Base-by-base conservation (phyloP, 1,140 invertebrate species). In the Drosophila persimilis region DNA sequence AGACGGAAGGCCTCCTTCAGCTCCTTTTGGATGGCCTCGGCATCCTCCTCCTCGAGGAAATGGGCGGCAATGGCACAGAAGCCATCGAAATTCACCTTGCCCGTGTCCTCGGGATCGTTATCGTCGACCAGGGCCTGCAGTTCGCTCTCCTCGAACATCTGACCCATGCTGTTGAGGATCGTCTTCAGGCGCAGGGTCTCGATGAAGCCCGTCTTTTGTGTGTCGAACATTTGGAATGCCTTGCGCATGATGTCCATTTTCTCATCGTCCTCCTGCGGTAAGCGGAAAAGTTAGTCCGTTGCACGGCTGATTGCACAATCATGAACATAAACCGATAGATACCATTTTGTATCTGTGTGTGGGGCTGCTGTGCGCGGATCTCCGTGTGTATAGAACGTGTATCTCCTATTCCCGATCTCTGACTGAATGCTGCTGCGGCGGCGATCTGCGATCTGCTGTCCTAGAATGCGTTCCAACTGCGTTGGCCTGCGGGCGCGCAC, bases 191-290 rank as follows among this genome's bases (percentile, higher is more conserved):
- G 97, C 45, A 95, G 92, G 1, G 96, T 96, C 71, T 98, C 97
- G 62, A 98, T 98, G 92, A 96, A 97, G 9, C 97, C 97, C 47
- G 95, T 95, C 92, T 97, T 97, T 60, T 95, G 95, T 67, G 96
- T 97, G 92, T 98, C 97, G 84, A 98, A 98, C 97, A 98, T 98
- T 92, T 97, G 95, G 93, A 98, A 98, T 72, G 97, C 97, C 91
- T 97, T 97, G 81, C 96, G 95, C 93, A 97, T 96, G 92, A 97
- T 95, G 85, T 95, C 95, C 93, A 95, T 94, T 92, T 96, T 96
- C 92, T 97, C 95, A 74, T 96, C 95, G 91, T 96, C 90, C 51
- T 90, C 90, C 90, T 90, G 52, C 24, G 31, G 46, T 43, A 95
- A 91, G 29, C 29, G 35, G 11, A 39, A 63, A 55, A 50, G 57